Conservation (phyloP, 2,113 vertebrate species). For the Crotophaga sulcirostris region DNA sequence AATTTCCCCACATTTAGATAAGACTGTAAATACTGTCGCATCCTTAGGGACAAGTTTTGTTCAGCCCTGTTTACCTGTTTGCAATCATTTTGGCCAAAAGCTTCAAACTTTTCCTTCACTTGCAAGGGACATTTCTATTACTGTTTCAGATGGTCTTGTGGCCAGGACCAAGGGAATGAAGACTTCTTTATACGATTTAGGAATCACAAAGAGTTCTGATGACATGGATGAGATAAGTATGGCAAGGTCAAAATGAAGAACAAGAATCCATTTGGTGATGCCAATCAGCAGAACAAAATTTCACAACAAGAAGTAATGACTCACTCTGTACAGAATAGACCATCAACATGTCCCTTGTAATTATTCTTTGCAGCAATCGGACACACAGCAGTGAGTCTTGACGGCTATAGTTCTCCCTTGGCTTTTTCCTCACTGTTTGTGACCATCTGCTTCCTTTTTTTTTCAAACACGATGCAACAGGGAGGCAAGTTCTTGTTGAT, state of each 20-base stretch:
- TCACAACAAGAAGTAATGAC: background rate
- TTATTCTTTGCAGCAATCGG: too few relatives aligned
- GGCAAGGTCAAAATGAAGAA: background rate
- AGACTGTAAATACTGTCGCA: background rate
- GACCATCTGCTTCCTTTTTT: background rate
- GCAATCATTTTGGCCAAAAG: background rate
- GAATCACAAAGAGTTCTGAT: background rate
- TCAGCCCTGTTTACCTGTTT: background rate
- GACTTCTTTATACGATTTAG: background rate
- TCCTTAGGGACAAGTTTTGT: background rate
- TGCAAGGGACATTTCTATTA: background rate
- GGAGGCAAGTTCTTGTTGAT: background rate
- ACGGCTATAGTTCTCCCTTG: background rate
- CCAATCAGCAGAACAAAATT: background rate
- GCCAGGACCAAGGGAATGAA: background rate
- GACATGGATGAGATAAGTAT: too few relatives aligned
- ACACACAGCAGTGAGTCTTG: background rate
- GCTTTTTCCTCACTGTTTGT: background rate
- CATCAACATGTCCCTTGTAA: background rate
- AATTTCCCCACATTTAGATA: background rate
- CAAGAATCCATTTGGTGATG: background rate
- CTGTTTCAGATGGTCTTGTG: background rate
- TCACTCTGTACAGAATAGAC: background rate
- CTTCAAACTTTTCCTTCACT: background rate
- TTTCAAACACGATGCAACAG: rapidly evolving